A percentile compares a stretch with the other conserved stretches of the same genome.
phyloP scores from a whole-genome alignment of 2,888 invertebrate species.

The Cetonia aurata region DNA sequence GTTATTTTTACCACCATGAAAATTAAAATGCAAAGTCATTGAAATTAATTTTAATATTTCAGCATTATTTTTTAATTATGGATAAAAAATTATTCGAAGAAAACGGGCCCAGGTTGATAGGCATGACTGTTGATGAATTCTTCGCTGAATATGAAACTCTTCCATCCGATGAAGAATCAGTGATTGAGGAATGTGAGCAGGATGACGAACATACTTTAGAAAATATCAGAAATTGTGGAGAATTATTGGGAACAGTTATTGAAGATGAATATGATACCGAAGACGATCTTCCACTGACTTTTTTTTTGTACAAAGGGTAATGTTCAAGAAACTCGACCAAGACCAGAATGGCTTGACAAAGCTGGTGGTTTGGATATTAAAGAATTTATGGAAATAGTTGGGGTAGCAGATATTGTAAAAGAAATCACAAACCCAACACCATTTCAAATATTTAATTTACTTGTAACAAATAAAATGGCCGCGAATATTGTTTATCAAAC shows the following conservation, averaged over 20 bases:
- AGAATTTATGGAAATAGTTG: conserved; percentile 3
- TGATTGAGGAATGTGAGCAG: neutral
- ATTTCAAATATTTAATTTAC: no score
- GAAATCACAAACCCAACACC: no score
- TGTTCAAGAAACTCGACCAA: neutral
- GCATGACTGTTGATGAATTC: no score
- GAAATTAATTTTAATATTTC: no score
- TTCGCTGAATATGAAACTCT: conserved; percentile 11
- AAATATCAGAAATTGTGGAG: neutral
- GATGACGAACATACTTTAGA: neutral
- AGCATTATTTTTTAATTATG: no score
- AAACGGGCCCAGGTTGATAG: neutral
- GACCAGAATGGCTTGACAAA: neutral
- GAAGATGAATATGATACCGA: conserved; percentile 5
- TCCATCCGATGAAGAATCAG: conserved; percentile 9
- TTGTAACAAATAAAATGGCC: neutral
- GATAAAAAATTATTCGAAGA: no score
- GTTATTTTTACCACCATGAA: no score
- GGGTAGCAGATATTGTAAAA: conserved; percentile 1
- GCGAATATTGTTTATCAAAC: neutral
- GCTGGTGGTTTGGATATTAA: neutral
- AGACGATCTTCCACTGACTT: neutral
- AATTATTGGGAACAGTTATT: conserved; percentile 1
- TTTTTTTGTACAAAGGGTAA: neutral
- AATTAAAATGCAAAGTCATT: no score